Evolutionary conservation across 2,113 vertebrate species (phyloP), one percentile per base, ranked within the genome.

Genomic region (Erinaceus europaeus): DNA sequence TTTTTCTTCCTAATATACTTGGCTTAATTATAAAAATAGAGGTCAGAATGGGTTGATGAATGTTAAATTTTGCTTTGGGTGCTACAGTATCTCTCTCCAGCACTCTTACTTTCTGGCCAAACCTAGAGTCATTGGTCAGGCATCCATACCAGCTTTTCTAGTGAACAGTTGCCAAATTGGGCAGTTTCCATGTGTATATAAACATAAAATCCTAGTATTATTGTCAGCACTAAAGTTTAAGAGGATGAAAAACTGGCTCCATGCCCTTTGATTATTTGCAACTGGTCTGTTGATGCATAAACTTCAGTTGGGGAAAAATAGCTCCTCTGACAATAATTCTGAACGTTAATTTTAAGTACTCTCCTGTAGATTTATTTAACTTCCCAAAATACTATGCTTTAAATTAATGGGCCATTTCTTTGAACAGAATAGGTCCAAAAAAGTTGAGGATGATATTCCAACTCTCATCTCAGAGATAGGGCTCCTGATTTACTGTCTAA

Each of bases 341-440:
- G 73, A 90, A 88, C 5, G 1, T 92, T 90, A 93, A 92, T 91
- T 92, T 91, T 94, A 94, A 92, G 69, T 68, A 55, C 61, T 89
- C 29, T 94, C 20, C 44, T 61, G 52, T 38, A 87, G 71, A 92
- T 89, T 90, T 78, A 92, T 82, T 94, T 93, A 85, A 72, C 85
- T 92, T 83, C 57, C 27, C 3, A 52, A 94, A 90, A 94, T 73
- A 44, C 17, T 10, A 65, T 59, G 32, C 72, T 90, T 94, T 72
- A 84, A 92, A 88, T 90, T 86, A 94, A 93, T 61, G 86, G 67
- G 6, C 68, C 83, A 74, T 89, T 89, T 84, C 46, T 90, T 83
- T 90, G 67, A 91, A 88, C 50, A 88, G 61, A 90, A 91, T 38
- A 21, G 34, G 74, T 55, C 13, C 52, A 69, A 89, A 61, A 75